phyloP scores from a whole-genome alignment of 2,797 vertebrate genomes.

The Enteromius mattozi region DNA sequence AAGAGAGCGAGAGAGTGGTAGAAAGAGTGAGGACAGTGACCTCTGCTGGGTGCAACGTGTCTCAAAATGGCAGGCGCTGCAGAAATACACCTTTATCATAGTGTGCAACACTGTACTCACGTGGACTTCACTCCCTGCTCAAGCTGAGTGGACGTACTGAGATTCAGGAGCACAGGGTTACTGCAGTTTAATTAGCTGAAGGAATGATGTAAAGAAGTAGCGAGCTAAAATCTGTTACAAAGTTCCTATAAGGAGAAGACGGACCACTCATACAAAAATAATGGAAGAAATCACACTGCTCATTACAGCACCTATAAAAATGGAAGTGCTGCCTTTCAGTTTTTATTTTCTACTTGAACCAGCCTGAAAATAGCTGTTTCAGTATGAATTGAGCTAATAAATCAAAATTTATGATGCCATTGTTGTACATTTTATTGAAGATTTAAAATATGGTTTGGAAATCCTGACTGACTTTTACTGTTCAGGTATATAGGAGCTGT shows the following conservation, averaged over 20 bases:
- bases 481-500: background rate
- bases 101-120: background rate
- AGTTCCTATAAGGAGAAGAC: background rate
- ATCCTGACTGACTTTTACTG: background rate
- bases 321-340: background rate
- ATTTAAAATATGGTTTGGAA: conserved; percentile 3
- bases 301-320: background rate
- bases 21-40: conserved; percentile 49
- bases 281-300: background rate
- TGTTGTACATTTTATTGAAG: background rate
- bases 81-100: background rate
- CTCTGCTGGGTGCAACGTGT: conserved; percentile 41
- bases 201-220: background rate
- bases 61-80: conserved; percentile 8
- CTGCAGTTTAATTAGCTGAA: background rate
- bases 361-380: background rate
- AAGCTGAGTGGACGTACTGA: background rate
- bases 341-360: background rate
- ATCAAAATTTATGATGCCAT: background rate
- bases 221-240: background rate
- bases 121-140: background rate
- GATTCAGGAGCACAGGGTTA: background rate
- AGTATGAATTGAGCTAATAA: background rate
- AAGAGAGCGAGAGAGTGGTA: conserved; percentile 19
- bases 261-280: background rate